Evolutionary conservation across 2,888 invertebrate species (phyloP).

Genomic region (Xestia sexstrigata): DNA sequence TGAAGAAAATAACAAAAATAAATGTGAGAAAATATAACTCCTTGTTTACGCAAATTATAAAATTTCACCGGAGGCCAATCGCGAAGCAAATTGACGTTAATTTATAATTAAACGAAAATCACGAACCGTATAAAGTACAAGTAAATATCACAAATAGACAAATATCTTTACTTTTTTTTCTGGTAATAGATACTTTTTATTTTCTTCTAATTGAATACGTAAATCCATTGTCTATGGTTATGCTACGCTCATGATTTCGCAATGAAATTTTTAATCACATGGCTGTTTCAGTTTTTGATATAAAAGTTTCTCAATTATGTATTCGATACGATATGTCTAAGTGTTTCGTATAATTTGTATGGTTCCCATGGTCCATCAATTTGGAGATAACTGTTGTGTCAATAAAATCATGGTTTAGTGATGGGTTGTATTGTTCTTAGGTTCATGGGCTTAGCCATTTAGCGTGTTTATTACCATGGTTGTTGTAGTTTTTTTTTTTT

Average conservation of each 20-base stretch:
- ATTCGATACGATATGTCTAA: slow-evolving; percentile 68
- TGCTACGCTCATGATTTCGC: slow-evolving; percentile 65
- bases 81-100: slow-evolving; percentile 54
- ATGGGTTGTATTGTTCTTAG: slow-evolving; percentile 21
- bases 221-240: slow-evolving; percentile 70
- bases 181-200: slow-evolving; percentile 11
- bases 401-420: slow-evolving; percentile 29
- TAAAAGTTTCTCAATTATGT: slow-evolving; percentile 64
- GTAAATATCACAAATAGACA: slow-evolving; percentile 47
- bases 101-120: slow-evolving; percentile 66
- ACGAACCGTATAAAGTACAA: slow-evolving; percentile 56
- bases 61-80: slow-evolving; percentile 32
- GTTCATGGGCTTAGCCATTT: background rate
- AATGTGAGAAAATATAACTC: slow-evolving; percentile 44
- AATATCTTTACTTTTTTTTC: slow-evolving; percentile 26
- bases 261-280: slow-evolving; percentile 63
- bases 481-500: too few species aligned
- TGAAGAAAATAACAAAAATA: slow-evolving; percentile 4
- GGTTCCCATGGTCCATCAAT: slow-evolving; percentile 60
- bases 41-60: slow-evolving; percentile 51
- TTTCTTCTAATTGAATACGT: slow-evolving; percentile 48
- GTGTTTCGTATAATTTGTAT: slow-evolving; percentile 45
- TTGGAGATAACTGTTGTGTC: slow-evolving; percentile 47
- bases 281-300: slow-evolving; percentile 56
- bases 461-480: too few species aligned